Conservation (phyloP, 2,113 vertebrate species). For the Ptilonorhynchus violaceus region DNA sequence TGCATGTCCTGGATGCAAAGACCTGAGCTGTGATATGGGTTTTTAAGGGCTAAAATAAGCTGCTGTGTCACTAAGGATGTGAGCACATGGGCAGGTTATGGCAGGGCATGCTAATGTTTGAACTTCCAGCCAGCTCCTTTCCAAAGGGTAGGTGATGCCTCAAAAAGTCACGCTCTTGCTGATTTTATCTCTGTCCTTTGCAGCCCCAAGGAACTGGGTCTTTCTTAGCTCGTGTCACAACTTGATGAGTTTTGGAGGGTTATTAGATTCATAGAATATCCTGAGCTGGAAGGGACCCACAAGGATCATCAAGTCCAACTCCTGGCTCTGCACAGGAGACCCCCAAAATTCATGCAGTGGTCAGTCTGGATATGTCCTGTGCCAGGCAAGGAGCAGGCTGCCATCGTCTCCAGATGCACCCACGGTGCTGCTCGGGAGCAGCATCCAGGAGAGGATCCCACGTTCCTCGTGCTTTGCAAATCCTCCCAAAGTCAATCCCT, state of each 20-base stretch:
- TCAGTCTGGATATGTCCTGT: neutral
- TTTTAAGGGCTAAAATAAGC: neutral
- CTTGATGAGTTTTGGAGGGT: neutral
- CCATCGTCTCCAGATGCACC: neutral
- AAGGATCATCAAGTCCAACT: neutral
- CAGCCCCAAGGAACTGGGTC: neutral
- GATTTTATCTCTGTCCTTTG: neutral
- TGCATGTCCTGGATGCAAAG: neutral
- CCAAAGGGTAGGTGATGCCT: neutral
- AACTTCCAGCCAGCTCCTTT: neutral
- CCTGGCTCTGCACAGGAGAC: neutral
- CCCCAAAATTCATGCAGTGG: neutral
- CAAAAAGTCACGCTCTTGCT: neutral
- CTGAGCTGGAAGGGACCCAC: neutral
- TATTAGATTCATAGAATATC: neutral
- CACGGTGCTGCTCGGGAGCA: fast-evolving
- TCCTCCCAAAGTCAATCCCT: neutral
- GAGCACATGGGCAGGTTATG: neutral
- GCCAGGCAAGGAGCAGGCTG: neutral
- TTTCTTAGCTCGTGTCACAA: neutral
- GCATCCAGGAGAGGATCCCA: neutral
- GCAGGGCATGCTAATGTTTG: neutral
- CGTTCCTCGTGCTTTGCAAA: fast-evolving
- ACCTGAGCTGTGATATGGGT: fast-evolving
- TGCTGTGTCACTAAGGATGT: neutral